phyloP scores from a whole-genome alignment of 2,888 invertebrate genomes.

The Fragum fragum region DNA sequence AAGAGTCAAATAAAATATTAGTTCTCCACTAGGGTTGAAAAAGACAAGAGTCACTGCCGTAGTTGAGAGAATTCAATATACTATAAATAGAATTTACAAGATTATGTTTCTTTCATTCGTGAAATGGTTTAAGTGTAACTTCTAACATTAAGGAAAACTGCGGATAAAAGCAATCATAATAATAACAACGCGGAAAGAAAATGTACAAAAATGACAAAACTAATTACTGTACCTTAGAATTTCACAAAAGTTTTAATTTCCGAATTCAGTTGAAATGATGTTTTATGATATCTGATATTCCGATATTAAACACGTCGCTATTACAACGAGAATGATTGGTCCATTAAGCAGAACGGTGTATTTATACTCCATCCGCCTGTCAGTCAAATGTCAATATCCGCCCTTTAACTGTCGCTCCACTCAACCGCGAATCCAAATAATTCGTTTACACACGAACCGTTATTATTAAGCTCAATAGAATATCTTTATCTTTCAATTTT shows the following conservation, averaged over 20 bases:
- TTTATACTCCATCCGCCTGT: constrained; percentile 17
- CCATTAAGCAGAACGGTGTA: constrained; percentile 8
- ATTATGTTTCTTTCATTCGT: too few species aligned
- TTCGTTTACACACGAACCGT: constrained; percentile 15
- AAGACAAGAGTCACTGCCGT: too few species aligned
- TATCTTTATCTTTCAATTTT: neutral
- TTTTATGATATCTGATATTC: constrained; percentile 13
- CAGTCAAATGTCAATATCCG: constrained; percentile 22
- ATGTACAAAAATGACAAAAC: too few species aligned
- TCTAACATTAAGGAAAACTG: too few species aligned
- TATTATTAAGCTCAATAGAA: neutral
- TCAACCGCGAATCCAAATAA: constrained; percentile 24
- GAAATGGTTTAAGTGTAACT: too few species aligned
- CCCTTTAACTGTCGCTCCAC: constrained; percentile 27
- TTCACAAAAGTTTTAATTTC: neutral
- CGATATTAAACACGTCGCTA: neutral
- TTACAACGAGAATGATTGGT: constrained; percentile 4
- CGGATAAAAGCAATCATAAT: too few species aligned
- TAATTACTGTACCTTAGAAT: neutral
- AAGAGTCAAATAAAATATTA: too few species aligned
- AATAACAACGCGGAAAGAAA: too few species aligned
- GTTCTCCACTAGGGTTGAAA: too few species aligned
- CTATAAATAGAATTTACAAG: too few species aligned
- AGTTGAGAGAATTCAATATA: too few species aligned
- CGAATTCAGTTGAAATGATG: neutral